These are phyloP conservation scores for Merodon equestris DNA, from an alignment of 2,888 invertebrate genomes.

Conservation along the genomic window DNA sequence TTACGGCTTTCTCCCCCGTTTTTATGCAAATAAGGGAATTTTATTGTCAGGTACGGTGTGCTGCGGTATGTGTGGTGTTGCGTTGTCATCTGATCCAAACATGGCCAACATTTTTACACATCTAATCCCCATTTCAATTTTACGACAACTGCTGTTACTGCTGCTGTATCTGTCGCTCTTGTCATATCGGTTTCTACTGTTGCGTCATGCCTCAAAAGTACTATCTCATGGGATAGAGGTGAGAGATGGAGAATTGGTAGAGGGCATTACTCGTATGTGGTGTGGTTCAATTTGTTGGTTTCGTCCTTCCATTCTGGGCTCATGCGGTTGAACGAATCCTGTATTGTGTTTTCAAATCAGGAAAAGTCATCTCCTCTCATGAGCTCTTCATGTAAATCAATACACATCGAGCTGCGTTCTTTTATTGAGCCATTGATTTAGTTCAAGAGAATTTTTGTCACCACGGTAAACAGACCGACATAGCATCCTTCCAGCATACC, in stretches of 20 bases:
- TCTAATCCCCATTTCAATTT: slow-evolving; percentile 54
- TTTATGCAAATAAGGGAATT: slow-evolving; percentile 52
- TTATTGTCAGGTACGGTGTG: slow-evolving; percentile 34
- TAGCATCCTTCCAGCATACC: no score
- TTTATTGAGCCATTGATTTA: slow-evolving; percentile 29
- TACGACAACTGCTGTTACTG: slow-evolving; percentile 42
- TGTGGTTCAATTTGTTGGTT: not conserved
- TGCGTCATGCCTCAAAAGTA: no score
- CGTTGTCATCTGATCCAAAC: slow-evolving; percentile 6
- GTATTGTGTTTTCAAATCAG: not conserved
- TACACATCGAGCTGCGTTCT: not conserved
- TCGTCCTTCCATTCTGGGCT: no score
- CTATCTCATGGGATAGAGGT: no score
- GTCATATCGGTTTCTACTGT: not conserved
- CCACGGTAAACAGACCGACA: not conserved
- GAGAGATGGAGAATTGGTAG: no score
- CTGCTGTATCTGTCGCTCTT: slow-evolving; percentile 2
- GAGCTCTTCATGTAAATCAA: slow-evolving; percentile 35
- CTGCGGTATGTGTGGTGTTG: slow-evolving; percentile 23
- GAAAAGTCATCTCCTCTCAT: slow-evolving; percentile 20
- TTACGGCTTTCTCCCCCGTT: slow-evolving; percentile 35
- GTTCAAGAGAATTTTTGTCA: slow-evolving; percentile 38
- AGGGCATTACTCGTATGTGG: not conserved
- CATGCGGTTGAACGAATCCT: no score
- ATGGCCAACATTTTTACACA: slow-evolving; percentile 53